Conservation (phyloP, 1,140 invertebrate genomes). For the Hycleus cichorii region DNA sequence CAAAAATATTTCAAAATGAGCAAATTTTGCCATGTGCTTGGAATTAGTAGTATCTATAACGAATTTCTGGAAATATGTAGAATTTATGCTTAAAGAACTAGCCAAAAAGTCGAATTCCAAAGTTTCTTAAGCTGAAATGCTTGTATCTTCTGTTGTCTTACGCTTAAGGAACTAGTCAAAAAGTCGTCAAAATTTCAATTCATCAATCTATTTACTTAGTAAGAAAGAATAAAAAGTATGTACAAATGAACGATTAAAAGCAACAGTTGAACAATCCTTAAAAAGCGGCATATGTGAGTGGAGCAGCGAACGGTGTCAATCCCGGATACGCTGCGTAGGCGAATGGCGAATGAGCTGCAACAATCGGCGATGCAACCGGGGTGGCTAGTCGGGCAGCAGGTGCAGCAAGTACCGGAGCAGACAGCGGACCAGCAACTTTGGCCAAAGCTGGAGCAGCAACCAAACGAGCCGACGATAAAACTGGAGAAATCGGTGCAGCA, state of each 20-base stretch:
- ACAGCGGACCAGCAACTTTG: constrained; percentile 33
- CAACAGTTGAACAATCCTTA: constrained; percentile 2
- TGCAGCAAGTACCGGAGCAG: constrained; percentile 13
- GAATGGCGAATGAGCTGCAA: constrained; percentile 36
- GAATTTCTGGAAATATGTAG: too few relatives aligned
- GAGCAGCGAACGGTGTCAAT: constrained; percentile 8
- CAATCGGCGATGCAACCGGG: constrained; percentile 37
- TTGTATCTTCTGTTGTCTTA: too few relatives aligned
- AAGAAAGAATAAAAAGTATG: constrained; percentile 3
- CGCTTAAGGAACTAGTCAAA: too few relatives aligned
- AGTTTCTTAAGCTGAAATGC: too few relatives aligned
- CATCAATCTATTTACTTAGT: constrained; percentile 7
- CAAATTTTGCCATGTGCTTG: too few relatives aligned
- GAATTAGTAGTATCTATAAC: too few relatives aligned
- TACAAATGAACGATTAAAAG: constrained; percentile 9
- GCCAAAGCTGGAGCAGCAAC: constrained; percentile 17
- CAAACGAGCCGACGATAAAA: constrained; percentile 28
- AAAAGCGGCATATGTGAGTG: constrained; percentile 10
- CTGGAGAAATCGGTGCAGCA: constrained; percentile 29
- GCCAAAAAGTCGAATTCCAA: too few relatives aligned
- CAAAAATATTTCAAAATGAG: too few relatives aligned
- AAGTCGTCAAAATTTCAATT: background rate
- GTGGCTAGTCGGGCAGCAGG: constrained; percentile 25
- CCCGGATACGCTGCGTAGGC: background rate
- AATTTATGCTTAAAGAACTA: too few relatives aligned